Evolutionary conservation across 1,140 invertebrate genomes (phyloP).

Genomic region (Alviniconcha marisindica): DNA sequence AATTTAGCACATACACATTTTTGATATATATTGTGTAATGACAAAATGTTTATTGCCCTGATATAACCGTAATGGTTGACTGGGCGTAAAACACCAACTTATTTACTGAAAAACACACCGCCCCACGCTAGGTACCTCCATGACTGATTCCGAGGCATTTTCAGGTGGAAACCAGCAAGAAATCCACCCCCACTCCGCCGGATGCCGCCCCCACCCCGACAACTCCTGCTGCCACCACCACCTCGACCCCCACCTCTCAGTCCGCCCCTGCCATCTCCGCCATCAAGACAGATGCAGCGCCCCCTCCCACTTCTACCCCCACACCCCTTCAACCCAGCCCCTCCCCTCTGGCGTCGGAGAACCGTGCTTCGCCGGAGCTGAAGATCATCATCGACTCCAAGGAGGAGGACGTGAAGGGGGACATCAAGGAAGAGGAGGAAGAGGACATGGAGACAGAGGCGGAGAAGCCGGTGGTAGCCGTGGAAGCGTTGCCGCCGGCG

Average conservation of each 20-base stretch:
- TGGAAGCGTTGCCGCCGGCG: constrained; percentile 36
- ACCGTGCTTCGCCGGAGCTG: constrained; percentile 20
- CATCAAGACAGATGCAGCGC: not conserved
- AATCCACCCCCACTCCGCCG: constrained; percentile 30
- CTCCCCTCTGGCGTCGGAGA: constrained; percentile 23
- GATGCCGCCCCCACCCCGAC: not conserved
- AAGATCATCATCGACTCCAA: not conserved
- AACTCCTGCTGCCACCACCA: not conserved
- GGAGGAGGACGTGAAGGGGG: constrained; percentile 38
- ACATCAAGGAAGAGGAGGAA: constrained; percentile 44
- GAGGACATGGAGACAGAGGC: constrained; percentile 38
- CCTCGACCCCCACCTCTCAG: not conserved
- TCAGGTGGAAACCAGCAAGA: constrained; percentile 52
- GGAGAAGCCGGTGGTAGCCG: constrained; percentile 32
- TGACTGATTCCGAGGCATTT: too few species aligned
- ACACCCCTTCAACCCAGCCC: not conserved
- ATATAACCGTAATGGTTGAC: too few species aligned
- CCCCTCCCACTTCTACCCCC: not conserved
- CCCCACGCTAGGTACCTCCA: too few species aligned
- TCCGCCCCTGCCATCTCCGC: not conserved
- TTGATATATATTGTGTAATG: too few species aligned
- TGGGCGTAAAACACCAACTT: too few species aligned
- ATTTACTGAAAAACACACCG: too few species aligned
- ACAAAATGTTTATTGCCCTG: too few species aligned
- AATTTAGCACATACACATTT: too few species aligned